A percentile compares a stretch with the other conserved stretches of the same genome.
phyloP scores from a whole-genome alignment of 2,113 vertebrate species.

The Lamprologus callipterus region DNA sequence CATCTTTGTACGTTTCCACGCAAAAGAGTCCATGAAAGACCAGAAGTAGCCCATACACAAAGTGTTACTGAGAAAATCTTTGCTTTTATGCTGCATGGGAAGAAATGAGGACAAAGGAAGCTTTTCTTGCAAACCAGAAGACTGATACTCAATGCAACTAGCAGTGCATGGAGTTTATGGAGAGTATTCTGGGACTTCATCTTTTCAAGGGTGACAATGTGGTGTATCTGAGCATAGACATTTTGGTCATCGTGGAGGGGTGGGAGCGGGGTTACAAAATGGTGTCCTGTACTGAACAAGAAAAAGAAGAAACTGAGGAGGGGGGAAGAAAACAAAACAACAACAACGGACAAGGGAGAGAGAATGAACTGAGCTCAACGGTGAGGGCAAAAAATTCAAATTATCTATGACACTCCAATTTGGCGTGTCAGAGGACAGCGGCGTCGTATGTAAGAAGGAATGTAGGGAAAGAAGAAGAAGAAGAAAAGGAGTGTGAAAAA shows the following conservation, averaged over 20 bases:
- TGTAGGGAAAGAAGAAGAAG: not conserved
- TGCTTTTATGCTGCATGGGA: not conserved
- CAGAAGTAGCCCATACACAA: not conserved
- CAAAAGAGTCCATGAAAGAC: not conserved
- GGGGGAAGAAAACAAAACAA: not conserved
- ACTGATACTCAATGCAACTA: not conserved
- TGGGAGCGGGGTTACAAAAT: conserved; percentile 26
- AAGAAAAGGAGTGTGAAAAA: not conserved
- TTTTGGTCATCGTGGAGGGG: not conserved
- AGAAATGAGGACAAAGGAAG: not conserved
- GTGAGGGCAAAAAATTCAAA: not conserved
- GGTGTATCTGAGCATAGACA: not conserved
- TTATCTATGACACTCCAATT: not conserved
- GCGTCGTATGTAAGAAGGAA: not conserved
- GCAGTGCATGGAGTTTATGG: not conserved
- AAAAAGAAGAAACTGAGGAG: not conserved
- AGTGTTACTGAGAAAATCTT: not conserved
- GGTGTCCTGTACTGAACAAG: not conserved
- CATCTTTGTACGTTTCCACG: not conserved
- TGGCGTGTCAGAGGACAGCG: not conserved
- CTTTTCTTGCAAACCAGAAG: not conserved
- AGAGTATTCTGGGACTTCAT: not conserved
- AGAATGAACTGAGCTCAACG: not conserved
- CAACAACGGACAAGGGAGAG: not conserved
- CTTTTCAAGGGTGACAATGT: not conserved